A percentile compares a stretch with the other conserved stretches of the same genome.
phyloP scores from a whole-genome alignment of 2,113 vertebrate genomes.

The Melanerpes formicivorus region DNA sequence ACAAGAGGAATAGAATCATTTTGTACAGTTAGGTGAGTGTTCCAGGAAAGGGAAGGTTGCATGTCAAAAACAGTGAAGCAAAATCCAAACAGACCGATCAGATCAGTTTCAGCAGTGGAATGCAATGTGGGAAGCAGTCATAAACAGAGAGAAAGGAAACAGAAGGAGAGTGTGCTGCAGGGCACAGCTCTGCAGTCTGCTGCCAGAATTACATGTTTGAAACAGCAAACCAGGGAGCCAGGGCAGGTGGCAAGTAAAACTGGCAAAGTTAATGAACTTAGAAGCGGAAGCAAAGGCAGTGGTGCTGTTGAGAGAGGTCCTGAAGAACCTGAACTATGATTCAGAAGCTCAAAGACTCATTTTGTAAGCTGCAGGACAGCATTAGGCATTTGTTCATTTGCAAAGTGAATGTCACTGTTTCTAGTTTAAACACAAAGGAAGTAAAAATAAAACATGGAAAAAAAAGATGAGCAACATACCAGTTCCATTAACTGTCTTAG shows the following conservation, averaged over 20 bases:
- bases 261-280: background rate
- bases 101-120: background rate
- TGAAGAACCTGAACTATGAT: background rate
- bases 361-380: background rate
- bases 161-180: background rate
- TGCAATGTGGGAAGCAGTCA: background rate
- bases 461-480: slow-evolving; percentile 78
- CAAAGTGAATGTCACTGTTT: background rate
- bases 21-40: background rate
- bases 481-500: slow-evolving; percentile 94
- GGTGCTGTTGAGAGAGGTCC: background rate
- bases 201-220: background rate
- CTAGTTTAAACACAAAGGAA: slow-evolving; percentile 1
- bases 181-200: background rate
- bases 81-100: background rate
- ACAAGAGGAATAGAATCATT: background rate
- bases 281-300: background rate
- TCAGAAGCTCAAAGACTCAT: background rate
- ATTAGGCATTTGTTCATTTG: background rate
- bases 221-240: background rate
- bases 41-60: background rate
- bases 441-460: slow-evolving; percentile 16
- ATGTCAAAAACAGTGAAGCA: background rate
- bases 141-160: background rate
- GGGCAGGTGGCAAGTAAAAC: background rate